Evolutionary conservation across 2,113 vertebrate species (phyloP).

Genomic region (Dascyllus trimaculatus): DNA sequence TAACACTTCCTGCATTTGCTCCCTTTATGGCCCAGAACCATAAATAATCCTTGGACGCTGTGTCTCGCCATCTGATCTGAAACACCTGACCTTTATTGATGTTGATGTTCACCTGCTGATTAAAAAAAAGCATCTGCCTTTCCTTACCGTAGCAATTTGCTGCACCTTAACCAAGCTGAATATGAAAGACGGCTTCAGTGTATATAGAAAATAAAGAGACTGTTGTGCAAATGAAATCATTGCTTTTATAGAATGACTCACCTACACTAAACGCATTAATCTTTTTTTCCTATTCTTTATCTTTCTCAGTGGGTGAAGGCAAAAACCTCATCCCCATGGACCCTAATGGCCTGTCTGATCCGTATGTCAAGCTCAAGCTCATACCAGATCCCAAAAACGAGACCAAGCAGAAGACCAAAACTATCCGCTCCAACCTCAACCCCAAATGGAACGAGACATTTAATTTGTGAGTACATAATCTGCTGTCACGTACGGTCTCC

Average conservation of each 20-base stretch:
- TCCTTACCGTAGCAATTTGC: neutral
- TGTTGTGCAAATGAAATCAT: neutral
- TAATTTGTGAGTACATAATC: constrained; percentile 89
- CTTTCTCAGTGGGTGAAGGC: constrained; percentile 89
- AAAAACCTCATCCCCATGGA: constrained; percentile 99
- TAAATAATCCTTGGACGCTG: constrained; percentile 18
- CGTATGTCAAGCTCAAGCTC: constrained; percentile 98
- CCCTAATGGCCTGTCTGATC: constrained; percentile 96
- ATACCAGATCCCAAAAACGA: constrained; percentile 97
- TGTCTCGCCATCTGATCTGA: constrained; percentile 33
- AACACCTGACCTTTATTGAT: constrained; percentile 29
- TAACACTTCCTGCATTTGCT: constrained; percentile 30
- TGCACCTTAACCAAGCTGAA: neutral
- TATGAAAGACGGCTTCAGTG: constrained; percentile 10
- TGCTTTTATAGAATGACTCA: neutral
- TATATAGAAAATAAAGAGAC: neutral
- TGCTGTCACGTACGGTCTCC: neutral
- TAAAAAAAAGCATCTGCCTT: constrained; percentile 4
- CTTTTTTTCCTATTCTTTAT: neutral
- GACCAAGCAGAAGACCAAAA: constrained; percentile 98
- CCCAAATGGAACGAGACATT: constrained; percentile 96
- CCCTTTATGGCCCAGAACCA: constrained; percentile 2
- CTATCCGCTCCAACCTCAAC: constrained; percentile 94
- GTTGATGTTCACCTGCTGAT: constrained; percentile 46
- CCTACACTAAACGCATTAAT: too few species aligned